phyloP scores from a whole-genome alignment of 2,113 vertebrate species.

The Dipodomys merriami region DNA sequence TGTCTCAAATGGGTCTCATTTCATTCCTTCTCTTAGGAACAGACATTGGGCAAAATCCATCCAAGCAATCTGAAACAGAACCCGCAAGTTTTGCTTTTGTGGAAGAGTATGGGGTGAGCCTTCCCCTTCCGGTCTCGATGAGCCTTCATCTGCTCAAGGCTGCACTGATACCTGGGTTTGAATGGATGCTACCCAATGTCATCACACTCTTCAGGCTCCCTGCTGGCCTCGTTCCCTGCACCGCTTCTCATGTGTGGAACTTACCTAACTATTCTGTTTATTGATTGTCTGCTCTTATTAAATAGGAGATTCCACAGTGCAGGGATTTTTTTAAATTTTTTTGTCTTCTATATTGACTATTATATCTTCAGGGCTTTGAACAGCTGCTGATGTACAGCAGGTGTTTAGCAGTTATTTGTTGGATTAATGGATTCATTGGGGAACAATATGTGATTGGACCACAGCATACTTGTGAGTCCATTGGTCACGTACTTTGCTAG shows the following conservation, averaged over 20 bases:
- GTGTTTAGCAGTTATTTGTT: background rate
- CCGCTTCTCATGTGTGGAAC: background rate
- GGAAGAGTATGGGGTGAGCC: background rate
- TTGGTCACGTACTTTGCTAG: background rate
- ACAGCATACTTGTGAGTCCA: background rate
- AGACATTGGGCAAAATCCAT: background rate
- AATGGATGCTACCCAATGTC: background rate
- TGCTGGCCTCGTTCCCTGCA: background rate
- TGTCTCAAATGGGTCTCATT: background rate
- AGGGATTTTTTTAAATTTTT: background rate
- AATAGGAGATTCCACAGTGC: background rate
- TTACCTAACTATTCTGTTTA: background rate
- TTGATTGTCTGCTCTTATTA: background rate
- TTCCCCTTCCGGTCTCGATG: background rate
- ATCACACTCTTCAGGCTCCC: background rate
- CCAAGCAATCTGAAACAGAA: background rate
- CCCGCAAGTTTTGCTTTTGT: background rate
- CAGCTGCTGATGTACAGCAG: background rate
- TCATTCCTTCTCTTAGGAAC: background rate
- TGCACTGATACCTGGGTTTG: accelerated
- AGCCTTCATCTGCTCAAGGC: background rate
- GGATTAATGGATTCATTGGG: background rate
- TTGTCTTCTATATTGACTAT: background rate
- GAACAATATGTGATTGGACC: background rate
- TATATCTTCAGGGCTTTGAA: background rate